A percentile compares a stretch with the other conserved stretches of the same genome.
These are phyloP conservation scores for Ondatra zibethicus DNA, from an alignment of 2,113 vertebrate species.

Conservation along the genomic window DNA sequence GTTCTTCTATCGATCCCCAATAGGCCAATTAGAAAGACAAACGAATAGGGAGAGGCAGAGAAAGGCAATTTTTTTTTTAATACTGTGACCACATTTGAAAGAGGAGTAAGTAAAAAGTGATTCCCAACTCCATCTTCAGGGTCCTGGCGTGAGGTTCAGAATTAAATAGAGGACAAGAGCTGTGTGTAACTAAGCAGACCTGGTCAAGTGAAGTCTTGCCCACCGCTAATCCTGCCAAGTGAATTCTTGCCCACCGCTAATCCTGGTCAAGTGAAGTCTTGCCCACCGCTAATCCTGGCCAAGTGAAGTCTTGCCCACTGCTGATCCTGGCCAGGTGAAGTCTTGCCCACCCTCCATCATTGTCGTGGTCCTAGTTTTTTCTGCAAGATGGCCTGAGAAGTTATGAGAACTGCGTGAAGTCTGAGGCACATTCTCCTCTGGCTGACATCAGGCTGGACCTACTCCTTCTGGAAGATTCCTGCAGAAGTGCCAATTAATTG, in stretches of 20 bases:
- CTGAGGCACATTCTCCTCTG: not conserved
- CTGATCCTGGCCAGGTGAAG: no score
- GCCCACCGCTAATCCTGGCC: not conserved
- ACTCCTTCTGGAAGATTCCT: not conserved
- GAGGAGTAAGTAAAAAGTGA: not conserved
- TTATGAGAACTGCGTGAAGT: not conserved
- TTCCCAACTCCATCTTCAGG: not conserved
- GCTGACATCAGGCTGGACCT: not conserved
- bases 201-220: not conserved
- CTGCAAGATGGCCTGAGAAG: not conserved
- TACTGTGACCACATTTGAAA: not conserved
- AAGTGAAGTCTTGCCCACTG: not conserved
- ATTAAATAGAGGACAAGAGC: not conserved
- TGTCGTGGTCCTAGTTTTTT: not conserved
- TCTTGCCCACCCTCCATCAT: no score
- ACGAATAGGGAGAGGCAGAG: not conserved
- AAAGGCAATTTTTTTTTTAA: not conserved
- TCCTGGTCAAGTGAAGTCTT: not conserved
- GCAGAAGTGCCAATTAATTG: not conserved
- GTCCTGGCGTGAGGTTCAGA: not conserved
- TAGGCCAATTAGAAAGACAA: not conserved
- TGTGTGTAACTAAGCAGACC: not conserved
- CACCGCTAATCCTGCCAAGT: not conserved
- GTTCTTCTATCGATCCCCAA: not conserved
- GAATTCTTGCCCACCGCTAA: no score